phyloP scores from a whole-genome alignment of 1,140 invertebrate species.

The Odontomachus brunneus region DNA sequence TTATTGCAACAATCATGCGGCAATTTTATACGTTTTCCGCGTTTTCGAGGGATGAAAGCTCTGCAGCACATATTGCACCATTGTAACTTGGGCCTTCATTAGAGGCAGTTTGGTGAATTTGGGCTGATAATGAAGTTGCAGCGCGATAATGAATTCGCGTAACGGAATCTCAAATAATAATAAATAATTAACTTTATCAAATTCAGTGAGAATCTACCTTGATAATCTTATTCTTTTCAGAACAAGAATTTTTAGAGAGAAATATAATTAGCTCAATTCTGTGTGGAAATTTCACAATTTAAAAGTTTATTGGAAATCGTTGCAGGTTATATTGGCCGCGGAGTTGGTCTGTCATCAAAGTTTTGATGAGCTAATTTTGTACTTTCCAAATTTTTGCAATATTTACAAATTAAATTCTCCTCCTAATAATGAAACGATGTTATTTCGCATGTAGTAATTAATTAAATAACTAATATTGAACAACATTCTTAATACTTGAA shows the following conservation, averaged over 20 bases:
- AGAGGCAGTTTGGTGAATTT: slow-evolving; percentile 30
- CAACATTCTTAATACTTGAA: not conserved
- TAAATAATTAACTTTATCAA: slow-evolving; percentile 4
- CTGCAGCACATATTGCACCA: slow-evolving; percentile 3
- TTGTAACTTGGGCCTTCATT: slow-evolving; percentile 35
- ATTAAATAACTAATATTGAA: not conserved
- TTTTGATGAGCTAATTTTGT: slow-evolving; percentile 4
- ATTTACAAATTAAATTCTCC: not conserved
- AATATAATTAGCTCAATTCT: not conserved
- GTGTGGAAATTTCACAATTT: not conserved
- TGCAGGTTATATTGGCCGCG: not conserved
- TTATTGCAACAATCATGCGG: slow-evolving; percentile 33
- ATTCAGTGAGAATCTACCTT: not conserved
- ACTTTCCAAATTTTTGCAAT: not conserved
- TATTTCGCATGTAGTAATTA: not conserved
- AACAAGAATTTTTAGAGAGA: too few relatives aligned
- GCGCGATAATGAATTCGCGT: slow-evolving; percentile 27
- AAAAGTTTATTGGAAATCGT: not conserved
- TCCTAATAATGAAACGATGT: not conserved
- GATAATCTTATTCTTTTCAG: too few relatives aligned
- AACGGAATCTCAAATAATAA: slow-evolving; percentile 10
- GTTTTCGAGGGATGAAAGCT: slow-evolving; percentile 23
- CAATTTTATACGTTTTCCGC: slow-evolving; percentile 37
- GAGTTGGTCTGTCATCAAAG: not conserved
- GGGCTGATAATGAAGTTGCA: slow-evolving; percentile 41